Conservation (phyloP, 2,888 invertebrate species). For the Nemurella pictetii region DNA sequence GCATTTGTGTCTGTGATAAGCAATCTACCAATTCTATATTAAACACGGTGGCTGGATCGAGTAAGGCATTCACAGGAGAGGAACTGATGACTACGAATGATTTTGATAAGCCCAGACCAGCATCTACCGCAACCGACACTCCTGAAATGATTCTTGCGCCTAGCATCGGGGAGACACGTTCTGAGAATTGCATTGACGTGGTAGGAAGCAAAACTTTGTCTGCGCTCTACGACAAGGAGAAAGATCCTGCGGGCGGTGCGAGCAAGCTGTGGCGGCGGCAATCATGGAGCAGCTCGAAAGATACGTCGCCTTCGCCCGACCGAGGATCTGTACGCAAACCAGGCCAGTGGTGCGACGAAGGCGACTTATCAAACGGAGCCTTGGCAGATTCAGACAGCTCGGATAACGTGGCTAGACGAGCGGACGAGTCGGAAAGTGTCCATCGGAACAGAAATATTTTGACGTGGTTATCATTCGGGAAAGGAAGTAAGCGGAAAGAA, state of each 20-base stretch:
- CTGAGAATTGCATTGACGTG: conserved; percentile 1
- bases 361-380: conserved; percentile 40
- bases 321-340: not conserved
- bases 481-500: conserved; percentile 44
- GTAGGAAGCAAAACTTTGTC: not conserved
- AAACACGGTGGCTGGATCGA: not conserved
- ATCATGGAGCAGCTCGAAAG: conserved; percentile 39
- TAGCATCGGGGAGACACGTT: not conserved
- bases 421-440: conserved; percentile 37
- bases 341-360: conserved; percentile 40
- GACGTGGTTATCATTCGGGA: conserved; percentile 49
- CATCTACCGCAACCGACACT: not conserved
- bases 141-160: conserved; percentile 3
- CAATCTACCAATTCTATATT: not conserved
- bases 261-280: conserved; percentile 29
- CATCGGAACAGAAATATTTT: conserved; percentile 42
- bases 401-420: conserved; percentile 35
- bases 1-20: not conserved
- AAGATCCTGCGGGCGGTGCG: not conserved
- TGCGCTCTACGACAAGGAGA: not conserved
- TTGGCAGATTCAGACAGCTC: conserved; percentile 41
- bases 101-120: not conserved
- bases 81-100: not conserved
- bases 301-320: conserved; percentile 22
- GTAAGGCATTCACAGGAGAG: not conserved